Conservation (phyloP, 2,888 invertebrate species). For the Pristionchus entomophagus region DNA sequence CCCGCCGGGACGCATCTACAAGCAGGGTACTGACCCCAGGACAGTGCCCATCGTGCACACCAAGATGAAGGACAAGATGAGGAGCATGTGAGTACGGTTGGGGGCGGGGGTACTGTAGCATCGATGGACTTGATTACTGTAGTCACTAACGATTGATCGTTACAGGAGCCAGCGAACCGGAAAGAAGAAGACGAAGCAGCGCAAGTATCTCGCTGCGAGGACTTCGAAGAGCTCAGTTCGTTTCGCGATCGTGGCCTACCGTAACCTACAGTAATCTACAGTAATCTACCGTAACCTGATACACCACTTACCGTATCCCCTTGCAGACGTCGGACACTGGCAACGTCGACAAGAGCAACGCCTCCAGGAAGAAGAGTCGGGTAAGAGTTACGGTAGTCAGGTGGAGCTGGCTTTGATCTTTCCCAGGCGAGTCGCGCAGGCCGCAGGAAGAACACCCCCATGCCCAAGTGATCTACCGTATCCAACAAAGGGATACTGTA, state of each 20-base stretch:
- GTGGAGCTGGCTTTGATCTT: too few relatives aligned
- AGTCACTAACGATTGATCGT: neutral
- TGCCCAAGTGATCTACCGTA: too few relatives aligned
- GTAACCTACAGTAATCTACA: neutral
- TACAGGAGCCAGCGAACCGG: neutral
- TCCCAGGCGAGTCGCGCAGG: too few relatives aligned
- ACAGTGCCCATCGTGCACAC: slow-evolving; percentile 3
- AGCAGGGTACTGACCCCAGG: neutral
- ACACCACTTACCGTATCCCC: too few relatives aligned
- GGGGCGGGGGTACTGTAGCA: too few relatives aligned
- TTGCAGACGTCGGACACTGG: neutral
- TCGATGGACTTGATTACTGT: too few relatives aligned
- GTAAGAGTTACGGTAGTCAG: neutral
- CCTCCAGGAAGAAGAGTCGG: slow-evolving; percentile 15
- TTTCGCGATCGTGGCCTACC: neutral
- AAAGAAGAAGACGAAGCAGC: neutral
- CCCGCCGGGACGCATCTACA: slow-evolving; percentile 39
- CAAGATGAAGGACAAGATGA: slow-evolving; percentile 36
- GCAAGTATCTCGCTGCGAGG: neutral
- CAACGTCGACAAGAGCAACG: neutral
- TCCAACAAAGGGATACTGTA: too few relatives aligned
- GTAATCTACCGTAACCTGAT: slow-evolving; percentile 4
- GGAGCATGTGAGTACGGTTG: neutral
- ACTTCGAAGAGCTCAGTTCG: neutral
- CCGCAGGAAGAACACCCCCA: too few relatives aligned